phyloP scores from a whole-genome alignment of 2,888 invertebrate species.

The Drosophila mulleri region DNA sequence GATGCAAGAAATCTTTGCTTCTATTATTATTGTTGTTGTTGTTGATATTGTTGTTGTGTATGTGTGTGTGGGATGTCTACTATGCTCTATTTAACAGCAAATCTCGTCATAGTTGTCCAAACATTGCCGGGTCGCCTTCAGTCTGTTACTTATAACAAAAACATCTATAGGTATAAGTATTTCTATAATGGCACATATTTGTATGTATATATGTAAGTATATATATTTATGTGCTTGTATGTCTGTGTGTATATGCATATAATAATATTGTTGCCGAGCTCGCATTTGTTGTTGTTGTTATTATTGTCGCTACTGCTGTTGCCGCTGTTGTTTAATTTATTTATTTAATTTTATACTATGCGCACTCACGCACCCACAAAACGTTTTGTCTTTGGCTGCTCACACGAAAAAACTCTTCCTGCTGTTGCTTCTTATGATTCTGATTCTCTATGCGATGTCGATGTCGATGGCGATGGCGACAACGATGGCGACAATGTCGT shows the following conservation, averaged over 20 bases:
- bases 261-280: conserved; percentile 51
- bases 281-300: conserved; percentile 27
- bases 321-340: conserved; percentile 55
- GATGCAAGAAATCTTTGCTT: conserved; percentile 36
- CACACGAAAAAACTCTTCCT: conserved; percentile 59
- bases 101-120: conserved; percentile 66
- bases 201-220: neutral
- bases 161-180: conserved; percentile 51
- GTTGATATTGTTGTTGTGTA: conserved; percentile 15
- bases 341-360: conserved; percentile 78
- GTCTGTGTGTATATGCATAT: conserved; percentile 29
- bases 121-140: conserved; percentile 53
- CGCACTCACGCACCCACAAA: conserved; percentile 75
- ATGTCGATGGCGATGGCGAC: conserved; percentile 29
- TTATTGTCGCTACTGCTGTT: conserved; percentile 23
- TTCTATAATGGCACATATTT: conserved; percentile 65
- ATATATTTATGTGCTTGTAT: neutral
- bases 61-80: conserved; percentile 35
- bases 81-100: conserved; percentile 48
- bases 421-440: conserved; percentile 51
- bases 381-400: conserved; percentile 56
- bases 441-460: conserved; percentile 45
- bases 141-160: conserved; percentile 22
- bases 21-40: conserved; percentile 4
- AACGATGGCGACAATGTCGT: conserved; percentile 57